Evolutionary conservation across 2,888 invertebrate species (phyloP).

Genomic region (Pristionchus arcanus): DNA sequence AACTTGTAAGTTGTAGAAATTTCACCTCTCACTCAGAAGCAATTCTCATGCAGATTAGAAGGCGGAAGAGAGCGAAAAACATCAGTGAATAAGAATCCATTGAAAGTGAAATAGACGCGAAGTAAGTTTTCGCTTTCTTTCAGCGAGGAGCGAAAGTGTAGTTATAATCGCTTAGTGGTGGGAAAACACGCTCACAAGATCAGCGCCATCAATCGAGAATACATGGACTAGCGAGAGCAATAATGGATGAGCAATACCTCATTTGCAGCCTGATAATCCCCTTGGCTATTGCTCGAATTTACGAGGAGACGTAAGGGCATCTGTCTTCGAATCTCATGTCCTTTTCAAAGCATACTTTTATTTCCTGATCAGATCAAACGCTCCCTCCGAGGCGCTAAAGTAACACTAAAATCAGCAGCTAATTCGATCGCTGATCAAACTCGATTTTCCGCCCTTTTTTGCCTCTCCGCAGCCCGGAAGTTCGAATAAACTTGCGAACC

Average conservation of each 20-base stretch:
- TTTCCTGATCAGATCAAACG: not conserved
- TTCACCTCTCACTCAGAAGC: not conserved
- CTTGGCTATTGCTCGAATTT: no score
- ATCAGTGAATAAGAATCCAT: not conserved
- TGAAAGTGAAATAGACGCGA: not conserved
- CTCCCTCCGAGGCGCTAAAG: not conserved
- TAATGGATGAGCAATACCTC: no score
- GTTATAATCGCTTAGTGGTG: not conserved
- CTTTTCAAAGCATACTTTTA: no score
- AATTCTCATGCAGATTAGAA: conserved; percentile 4
- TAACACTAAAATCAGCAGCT: not conserved
- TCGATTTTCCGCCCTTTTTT: not conserved
- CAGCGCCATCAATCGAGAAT: not conserved
- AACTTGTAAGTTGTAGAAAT: not conserved
- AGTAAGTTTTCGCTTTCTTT: conserved; percentile 26
- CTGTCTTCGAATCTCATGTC: no score
- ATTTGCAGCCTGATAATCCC: no score
- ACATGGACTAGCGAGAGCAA: not conserved
- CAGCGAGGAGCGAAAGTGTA: not conserved
- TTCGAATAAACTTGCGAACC: not conserved
- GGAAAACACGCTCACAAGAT: conserved; percentile 11
- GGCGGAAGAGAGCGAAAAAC: not conserved
- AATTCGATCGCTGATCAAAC: not conserved
- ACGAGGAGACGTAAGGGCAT: no score
- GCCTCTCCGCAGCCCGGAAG: not conserved